These are phyloP conservation scores for Cotesia congregata DNA, from an alignment of 2,888 invertebrate species.

Conservation along the genomic window DNA sequence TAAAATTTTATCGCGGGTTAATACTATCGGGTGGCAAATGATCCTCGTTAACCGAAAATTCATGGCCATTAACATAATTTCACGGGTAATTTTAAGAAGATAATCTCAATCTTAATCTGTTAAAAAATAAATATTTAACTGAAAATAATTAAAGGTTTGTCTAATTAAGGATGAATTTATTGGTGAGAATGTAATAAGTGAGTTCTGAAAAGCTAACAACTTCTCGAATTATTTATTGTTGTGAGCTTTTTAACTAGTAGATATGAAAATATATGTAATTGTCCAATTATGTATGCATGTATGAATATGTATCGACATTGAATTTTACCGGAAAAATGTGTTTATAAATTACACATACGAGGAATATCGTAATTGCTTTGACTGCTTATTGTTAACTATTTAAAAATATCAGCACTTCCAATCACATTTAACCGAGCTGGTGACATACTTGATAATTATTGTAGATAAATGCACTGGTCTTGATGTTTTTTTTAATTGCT, in stretches of 20 bases:
- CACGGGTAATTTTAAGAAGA: constrained; percentile 17
- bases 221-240: not conserved
- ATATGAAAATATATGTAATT: not conserved
- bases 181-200: not conserved
- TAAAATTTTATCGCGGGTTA: constrained; percentile 6
- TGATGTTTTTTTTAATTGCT: too few relatives aligned
- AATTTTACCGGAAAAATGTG: not conserved
- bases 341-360: not conserved
- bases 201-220: not conserved
- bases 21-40: constrained; percentile 26
- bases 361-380: not conserved
- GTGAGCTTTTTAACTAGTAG: not conserved
- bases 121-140: not conserved
- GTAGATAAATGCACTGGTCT: not conserved
- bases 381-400: not conserved
- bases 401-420: not conserved
- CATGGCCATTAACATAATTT: constrained; percentile 21
- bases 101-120: not conserved
- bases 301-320: not conserved
- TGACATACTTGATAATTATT: not conserved
- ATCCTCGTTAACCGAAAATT: not conserved
- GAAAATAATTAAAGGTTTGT: not conserved
- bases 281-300: not conserved
- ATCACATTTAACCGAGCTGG: not conserved
- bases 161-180: not conserved